Evolutionary conservation across 1,140 invertebrate species (phyloP).

Genomic region (Psix sp.): DNA sequence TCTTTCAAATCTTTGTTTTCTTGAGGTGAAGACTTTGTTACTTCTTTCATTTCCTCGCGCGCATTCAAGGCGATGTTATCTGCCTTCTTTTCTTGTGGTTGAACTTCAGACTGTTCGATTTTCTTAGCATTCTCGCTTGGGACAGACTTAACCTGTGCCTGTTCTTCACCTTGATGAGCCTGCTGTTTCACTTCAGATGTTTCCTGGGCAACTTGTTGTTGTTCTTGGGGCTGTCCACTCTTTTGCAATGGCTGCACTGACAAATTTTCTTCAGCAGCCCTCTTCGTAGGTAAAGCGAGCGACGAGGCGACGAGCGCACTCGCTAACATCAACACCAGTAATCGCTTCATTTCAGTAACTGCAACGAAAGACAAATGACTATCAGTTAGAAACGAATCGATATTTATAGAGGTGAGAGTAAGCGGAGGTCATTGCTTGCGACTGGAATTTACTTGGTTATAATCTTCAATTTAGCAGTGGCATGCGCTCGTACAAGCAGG

Average conservation of each 20-base stretch:
- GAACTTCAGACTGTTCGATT: not conserved
- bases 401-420: slow-evolving; percentile 15
- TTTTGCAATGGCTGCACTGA: slow-evolving; percentile 47
- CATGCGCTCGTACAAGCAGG: slow-evolving; percentile 46
- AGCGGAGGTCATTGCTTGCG: slow-evolving; percentile 57
- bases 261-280: slow-evolving; percentile 20
- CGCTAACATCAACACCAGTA: slow-evolving; percentile 62
- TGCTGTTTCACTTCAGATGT: slow-evolving; percentile 28
- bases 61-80: slow-evolving; percentile 33
- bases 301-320: slow-evolving; percentile 64
- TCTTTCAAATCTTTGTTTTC: no score
- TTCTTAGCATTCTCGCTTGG: slow-evolving; percentile 22
- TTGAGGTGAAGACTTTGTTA: slow-evolving; percentile 13
- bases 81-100: slow-evolving; percentile 51
- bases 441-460: slow-evolving; percentile 49
- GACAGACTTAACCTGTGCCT: slow-evolving; percentile 38
- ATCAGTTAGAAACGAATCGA: slow-evolving; percentile 3
- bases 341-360: slow-evolving; percentile 67
- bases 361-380: slow-evolving; percentile 10
- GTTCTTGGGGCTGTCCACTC: slow-evolving; percentile 21
- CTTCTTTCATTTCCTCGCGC: slow-evolving; percentile 27
- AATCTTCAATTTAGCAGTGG: slow-evolving; percentile 68
- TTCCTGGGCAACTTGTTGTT: slow-evolving; percentile 13
- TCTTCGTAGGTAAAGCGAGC: slow-evolving; percentile 64
- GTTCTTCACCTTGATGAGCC: slow-evolving; percentile 13